Conservation (phyloP, 2,888 invertebrate species). For the Agriopis marginaria region DNA sequence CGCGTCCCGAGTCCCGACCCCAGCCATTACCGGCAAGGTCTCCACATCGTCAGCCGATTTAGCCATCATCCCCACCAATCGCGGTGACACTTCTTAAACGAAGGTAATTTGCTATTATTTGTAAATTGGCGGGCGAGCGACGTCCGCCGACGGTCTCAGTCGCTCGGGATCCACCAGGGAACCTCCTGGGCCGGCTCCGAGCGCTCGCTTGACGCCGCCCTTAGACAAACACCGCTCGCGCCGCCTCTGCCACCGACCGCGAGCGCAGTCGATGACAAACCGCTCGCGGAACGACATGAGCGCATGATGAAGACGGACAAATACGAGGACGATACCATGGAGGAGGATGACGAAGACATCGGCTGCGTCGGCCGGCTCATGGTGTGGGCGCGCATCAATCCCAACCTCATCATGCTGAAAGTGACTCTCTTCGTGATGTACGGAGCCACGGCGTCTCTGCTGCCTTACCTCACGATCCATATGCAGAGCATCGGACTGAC, state of each 20-base stretch:
- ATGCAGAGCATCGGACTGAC: slow-evolving; percentile 96
- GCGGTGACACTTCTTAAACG: slow-evolving; percentile 85
- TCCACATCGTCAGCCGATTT: slow-evolving; percentile 82
- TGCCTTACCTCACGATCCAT: slow-evolving; percentile 95
- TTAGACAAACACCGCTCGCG: slow-evolving; percentile 74
- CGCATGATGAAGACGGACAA: slow-evolving; percentile 73
- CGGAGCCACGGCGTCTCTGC: slow-evolving; percentile 93
- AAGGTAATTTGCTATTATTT: slow-evolving; percentile 86
- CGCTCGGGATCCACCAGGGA: slow-evolving; percentile 67
- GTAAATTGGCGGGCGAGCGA: slow-evolving; percentile 82
- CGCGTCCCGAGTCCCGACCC: slow-evolving; percentile 64
- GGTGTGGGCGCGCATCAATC: slow-evolving; percentile 88
- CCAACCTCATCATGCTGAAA: slow-evolving; percentile 93
- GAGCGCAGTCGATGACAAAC: slow-evolving; percentile 83
- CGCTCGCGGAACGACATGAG: slow-evolving; percentile 70
- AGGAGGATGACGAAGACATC: slow-evolving; percentile 73
- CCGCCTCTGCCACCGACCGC: slow-evolving; percentile 62
- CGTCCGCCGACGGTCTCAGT: slow-evolving; percentile 79
- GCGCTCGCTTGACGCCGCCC: slow-evolving; percentile 55
- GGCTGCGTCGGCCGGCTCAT: slow-evolving; percentile 78
- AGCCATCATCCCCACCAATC: slow-evolving; percentile 84
- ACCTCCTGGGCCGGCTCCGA: slow-evolving; percentile 69
- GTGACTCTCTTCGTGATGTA: slow-evolving; percentile 93
- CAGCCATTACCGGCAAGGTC: slow-evolving; percentile 83
- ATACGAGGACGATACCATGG: slow-evolving; percentile 81